A percentile compares a stretch with the other conserved stretches of the same genome.
These are phyloP conservation scores for Alectoris magna DNA, from an alignment of 2,797 vertebrate species.

Conservation along the genomic window DNA sequence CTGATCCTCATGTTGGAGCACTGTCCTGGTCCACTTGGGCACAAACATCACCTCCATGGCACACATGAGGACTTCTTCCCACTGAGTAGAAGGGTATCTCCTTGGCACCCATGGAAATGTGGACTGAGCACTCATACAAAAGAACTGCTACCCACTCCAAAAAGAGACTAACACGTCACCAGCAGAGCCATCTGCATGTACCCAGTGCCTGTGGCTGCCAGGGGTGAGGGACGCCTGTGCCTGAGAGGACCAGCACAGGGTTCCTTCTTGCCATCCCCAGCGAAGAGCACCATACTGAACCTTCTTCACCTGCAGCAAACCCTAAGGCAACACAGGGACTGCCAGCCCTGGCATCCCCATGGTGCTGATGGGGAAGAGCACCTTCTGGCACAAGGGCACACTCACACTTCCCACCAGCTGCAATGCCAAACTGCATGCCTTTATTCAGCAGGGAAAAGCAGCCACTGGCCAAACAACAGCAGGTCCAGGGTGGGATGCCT, in stretches of 20 bases:
- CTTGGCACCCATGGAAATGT: too few relatives aligned
- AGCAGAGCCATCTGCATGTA: neutral
- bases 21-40: too few relatives aligned
- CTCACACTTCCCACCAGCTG: fast-evolving
- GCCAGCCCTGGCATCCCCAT: fast-evolving
- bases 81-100: neutral
- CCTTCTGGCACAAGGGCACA: fast-evolving
- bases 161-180: neutral
- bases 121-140: neutral
- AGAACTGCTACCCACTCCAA: too few relatives aligned
- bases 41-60: neutral
- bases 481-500: fast-evolving
- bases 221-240: neutral
- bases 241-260: neutral
- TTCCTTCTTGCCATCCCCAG: too few relatives aligned
- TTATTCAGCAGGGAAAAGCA: neutral
- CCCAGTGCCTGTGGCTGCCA: fast-evolving
- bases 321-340: neutral
- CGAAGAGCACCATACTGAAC: fast-evolving
- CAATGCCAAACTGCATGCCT: neutral
- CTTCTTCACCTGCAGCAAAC: neutral
- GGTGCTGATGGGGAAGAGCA: fast-evolving
- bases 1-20: neutral
- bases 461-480: neutral
- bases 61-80: neutral